phyloP scores from a whole-genome alignment of 2,797 vertebrate species.

The Remorina albescens region DNA sequence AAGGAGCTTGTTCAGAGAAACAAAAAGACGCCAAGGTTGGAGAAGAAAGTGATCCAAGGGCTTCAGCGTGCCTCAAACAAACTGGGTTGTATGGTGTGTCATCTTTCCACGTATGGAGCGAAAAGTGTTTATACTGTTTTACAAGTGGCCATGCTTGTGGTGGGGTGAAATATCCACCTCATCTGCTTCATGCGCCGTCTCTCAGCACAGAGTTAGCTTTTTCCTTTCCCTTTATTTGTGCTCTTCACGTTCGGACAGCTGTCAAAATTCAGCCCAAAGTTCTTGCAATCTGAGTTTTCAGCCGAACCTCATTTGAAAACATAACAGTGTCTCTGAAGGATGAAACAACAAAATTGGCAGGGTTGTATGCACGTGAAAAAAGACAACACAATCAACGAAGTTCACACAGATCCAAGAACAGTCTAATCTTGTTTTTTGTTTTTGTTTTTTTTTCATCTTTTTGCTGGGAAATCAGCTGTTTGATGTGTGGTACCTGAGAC shows the following conservation, averaged over 20 bases:
- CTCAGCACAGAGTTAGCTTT: not conserved
- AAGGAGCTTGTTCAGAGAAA: conserved; percentile 34
- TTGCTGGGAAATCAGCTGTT: too few species aligned
- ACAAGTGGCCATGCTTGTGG: conserved; percentile 16
- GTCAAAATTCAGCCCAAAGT: not conserved
- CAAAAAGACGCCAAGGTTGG: conserved; percentile 38
- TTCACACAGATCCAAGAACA: too few species aligned
- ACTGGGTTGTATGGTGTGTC: conserved; percentile 27
- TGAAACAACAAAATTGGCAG: too few species aligned
- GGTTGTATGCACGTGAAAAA: too few species aligned
- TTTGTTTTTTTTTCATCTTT: too few species aligned
- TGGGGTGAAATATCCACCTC: not conserved
- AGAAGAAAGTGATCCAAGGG: conserved; percentile 18
- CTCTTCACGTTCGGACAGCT: not conserved
- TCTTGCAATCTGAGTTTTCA: not conserved
- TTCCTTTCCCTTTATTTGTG: not conserved
- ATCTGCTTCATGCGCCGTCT: too few species aligned
- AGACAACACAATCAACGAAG: too few species aligned
- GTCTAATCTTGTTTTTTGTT: too few species aligned
- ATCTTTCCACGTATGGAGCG: not conserved
- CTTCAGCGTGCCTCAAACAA: conserved; percentile 29
- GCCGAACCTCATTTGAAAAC: not conserved
- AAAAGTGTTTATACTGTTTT: not conserved
- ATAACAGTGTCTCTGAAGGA: too few species aligned
- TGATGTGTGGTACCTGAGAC: too few species aligned